Percentiles rank a stretch among this genome's conserved stretches.
These are phyloP conservation scores for Bombus consobrinus DNA, from an alignment of 1,140 invertebrate species.

Conservation along the genomic window DNA sequence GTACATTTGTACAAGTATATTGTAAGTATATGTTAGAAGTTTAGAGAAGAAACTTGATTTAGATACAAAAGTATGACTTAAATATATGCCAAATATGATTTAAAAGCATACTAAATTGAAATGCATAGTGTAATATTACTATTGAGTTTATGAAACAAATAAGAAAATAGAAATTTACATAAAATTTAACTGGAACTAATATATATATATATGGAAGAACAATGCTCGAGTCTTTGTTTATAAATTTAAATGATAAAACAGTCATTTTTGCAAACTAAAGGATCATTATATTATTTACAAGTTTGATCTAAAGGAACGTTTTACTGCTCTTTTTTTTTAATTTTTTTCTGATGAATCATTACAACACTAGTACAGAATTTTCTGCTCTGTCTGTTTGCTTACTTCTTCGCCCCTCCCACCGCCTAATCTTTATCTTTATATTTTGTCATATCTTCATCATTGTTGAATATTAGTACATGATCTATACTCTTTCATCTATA, in stretches of 20 bases:
- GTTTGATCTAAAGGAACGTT: slow-evolving; percentile 50
- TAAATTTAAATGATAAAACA: slow-evolving; percentile 27
- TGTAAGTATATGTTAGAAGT: background rate
- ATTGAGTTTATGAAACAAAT: background rate
- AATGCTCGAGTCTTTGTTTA: slow-evolving; percentile 39
- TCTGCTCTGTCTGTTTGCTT: slow-evolving; percentile 31
- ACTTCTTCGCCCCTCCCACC: background rate
- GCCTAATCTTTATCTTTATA: background rate
- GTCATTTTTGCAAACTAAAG: slow-evolving; percentile 40
- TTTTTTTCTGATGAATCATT: slow-evolving; percentile 27
- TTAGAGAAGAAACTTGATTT: background rate
- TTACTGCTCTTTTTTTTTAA: slow-evolving; percentile 32
- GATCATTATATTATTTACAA: slow-evolving; percentile 47
- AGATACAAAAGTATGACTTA: slow-evolving; percentile 16
- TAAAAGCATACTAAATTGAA: slow-evolving; percentile 8
- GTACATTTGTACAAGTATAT: slow-evolving; percentile 1
- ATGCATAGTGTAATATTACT: background rate
- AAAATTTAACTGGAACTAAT: slow-evolving; percentile 9
- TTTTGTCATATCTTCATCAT: slow-evolving; percentile 9
- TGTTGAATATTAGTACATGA: slow-evolving; percentile 5
- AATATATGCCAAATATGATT: background rate
- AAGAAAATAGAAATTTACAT: background rate
- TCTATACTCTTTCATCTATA: slow-evolving; percentile 12
- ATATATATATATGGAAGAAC: slow-evolving; percentile 35
- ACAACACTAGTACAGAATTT: slow-evolving; percentile 44